Conservation (phyloP, 1,140 invertebrate genomes). For the Drosophila teissieri region DNA sequence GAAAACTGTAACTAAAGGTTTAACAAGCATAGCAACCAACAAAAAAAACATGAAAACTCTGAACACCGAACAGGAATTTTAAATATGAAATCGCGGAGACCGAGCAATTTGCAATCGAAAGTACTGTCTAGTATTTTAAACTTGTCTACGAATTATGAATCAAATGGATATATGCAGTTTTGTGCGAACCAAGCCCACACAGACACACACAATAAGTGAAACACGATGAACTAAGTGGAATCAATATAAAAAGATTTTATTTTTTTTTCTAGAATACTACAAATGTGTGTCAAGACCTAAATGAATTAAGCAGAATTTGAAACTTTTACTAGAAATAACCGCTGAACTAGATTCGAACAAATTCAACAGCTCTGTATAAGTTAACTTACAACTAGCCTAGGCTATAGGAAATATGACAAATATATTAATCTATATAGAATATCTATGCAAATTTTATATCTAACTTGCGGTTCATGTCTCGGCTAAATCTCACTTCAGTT, state of each 20-base stretch:
- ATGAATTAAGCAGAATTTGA: slow-evolving; percentile 55
- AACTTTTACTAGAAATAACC: slow-evolving; percentile 67
- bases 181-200: slow-evolving; percentile 42
- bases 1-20: slow-evolving; percentile 58
- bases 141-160: slow-evolving; percentile 36
- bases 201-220: slow-evolving; percentile 46
- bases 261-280: slow-evolving; percentile 58
- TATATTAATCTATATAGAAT: slow-evolving; percentile 42
- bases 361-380: slow-evolving; percentile 43
- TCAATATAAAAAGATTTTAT: slow-evolving; percentile 46
- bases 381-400: slow-evolving; percentile 59
- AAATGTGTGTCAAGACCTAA: slow-evolving; percentile 56
- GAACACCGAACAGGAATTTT: slow-evolving; percentile 77
- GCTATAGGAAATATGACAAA: slow-evolving; percentile 60
- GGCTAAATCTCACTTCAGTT: slow-evolving; percentile 8
- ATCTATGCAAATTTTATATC: slow-evolving; percentile 38
- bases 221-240: slow-evolving; percentile 39
- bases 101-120: slow-evolving; percentile 53
- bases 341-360: slow-evolving; percentile 53
- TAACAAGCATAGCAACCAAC: slow-evolving; percentile 33
- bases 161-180: slow-evolving; percentile 46
- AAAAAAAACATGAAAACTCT: slow-evolving; percentile 42
- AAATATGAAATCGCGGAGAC: slow-evolving; percentile 48
- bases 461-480: slow-evolving; percentile 42
- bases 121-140: slow-evolving; percentile 55